Base-by-base conservation (phyloP, 2,113 vertebrate species). In the Nesoenas mayeri region DNA sequence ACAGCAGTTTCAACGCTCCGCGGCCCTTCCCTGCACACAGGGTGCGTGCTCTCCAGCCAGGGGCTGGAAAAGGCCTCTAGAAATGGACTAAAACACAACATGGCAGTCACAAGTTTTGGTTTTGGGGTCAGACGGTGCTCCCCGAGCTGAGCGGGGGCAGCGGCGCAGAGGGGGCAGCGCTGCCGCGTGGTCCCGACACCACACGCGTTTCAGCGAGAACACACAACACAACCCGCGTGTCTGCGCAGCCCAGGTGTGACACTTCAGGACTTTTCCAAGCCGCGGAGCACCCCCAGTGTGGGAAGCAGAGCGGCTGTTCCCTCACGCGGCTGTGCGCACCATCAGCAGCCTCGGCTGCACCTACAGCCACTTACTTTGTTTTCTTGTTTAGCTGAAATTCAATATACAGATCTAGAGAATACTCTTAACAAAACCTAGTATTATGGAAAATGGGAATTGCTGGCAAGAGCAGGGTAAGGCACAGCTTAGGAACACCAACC, bases 401-500 rank as follows among this genome's bases (percentile, higher is more conserved):
- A 22, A 10, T 16, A 6, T 3, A 22, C 42, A 24, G 42, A 3
- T 4, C 8, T 3, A 11, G 28, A 13, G 20, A 6, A 28, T 2
- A 9, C 31, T 6, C 32, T 36, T 36, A 34, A 6, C 57, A 66
- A 9, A n/a, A 38, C 13, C 8, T 4, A 54, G 28, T 17, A 1
- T 24, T 40, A 10, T 3, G 10, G 69, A 11, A 10, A 47, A 7
- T 0, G 12, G 25, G 88, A 22, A 22, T 0, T 12, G 67, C n/a
- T 57, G 34, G 50, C 40, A 40, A 56, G 28, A 92, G 60, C 50
- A 12, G 1, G 2, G 47, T 14, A 26, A 42, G 0, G 1, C 24
- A 3, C 20, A 20, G 53, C 61, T 5, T 5, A 17, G 70, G 5
- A 12, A 7, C 8, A 65, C 98, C 92, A 13, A 99, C 99, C 99